Evolutionary conservation across 2,888 invertebrate species (phyloP), one percentile per base, ranked within the genome.

Genomic region (Cerastis rubricosa): DNA sequence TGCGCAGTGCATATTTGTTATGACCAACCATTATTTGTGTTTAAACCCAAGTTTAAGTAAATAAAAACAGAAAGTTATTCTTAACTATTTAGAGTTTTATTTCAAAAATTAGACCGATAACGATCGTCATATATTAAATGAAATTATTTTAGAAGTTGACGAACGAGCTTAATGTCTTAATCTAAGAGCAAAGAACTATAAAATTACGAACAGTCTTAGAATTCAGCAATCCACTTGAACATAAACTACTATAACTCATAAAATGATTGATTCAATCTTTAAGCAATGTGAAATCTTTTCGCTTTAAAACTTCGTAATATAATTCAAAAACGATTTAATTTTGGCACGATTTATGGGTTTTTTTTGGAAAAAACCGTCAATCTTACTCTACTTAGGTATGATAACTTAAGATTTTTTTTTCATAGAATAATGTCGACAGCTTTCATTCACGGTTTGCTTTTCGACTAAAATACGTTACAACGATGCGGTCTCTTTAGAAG

Each of bases 201-300:
- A 64, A 80, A 80, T 72, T 22, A 72, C 29, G 12, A 63, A 47
- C 19, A 8, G 25, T 25, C n/a, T 57, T 57, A 49, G 9, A 25
- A 65, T 35, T 57, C 43, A 22, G 14, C n/a, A 47, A 73, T 47
- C 43, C 35, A 17, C 57, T 22, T 1, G n/a, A 35, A 59, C 43
- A 74, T 65, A 74, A 78, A 78, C 80, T 57, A 78, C 22, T 49
- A 22, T 65, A 57, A 57, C 64, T 78, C 81, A 35, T 81, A 65
- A 78, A 78, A 49, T 65, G 43, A 78, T 65, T 81, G 64, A 78
- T 80, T 65, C 35, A 43, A 72, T 78, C 57, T 57, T 43, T 49
- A 9, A 65, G 64, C 19, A 49, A 65, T 57, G 19, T 3, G n/a
- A 73, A 72, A 49, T 72, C 19, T 80, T 54, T 64, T 12, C 4